phyloP scores from a whole-genome alignment of 1,140 invertebrate species.

The Asobara japonica region DNA sequence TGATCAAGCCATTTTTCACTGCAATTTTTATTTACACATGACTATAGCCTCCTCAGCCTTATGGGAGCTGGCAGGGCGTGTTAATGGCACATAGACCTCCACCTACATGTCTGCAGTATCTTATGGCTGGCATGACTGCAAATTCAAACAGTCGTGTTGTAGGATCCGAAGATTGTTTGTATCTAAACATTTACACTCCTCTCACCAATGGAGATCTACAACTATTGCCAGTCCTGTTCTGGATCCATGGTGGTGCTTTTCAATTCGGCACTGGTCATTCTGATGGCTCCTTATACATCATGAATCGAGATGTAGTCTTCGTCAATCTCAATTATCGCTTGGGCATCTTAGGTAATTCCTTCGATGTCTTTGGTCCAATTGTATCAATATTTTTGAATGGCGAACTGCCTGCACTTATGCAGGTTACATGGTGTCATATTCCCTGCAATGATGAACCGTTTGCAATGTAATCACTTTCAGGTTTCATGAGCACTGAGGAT shows the following conservation, averaged over 20 bases:
- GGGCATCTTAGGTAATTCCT: neutral
- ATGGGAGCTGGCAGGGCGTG: neutral
- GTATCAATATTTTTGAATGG: neutral
- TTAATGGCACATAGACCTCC: neutral
- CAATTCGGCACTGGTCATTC: conserved; percentile 69
- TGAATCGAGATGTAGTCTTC: conserved; percentile 79
- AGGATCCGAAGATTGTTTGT: conserved; percentile 81
- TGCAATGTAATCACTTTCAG: too few relatives aligned
- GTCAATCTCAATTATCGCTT: conserved; percentile 76
- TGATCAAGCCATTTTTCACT: too few relatives aligned
- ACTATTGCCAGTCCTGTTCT: conserved; percentile 76
- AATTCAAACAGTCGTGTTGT: neutral
- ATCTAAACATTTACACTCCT: conserved; percentile 86
- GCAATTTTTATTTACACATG: too few relatives aligned
- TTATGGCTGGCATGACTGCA: too few relatives aligned
- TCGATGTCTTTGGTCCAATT: neutral
- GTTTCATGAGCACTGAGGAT: conserved; percentile 74
- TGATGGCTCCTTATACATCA: conserved; percentile 75
- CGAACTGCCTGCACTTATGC: too few relatives aligned
- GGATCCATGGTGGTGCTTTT: conserved; percentile 81
- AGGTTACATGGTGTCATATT: too few relatives aligned
- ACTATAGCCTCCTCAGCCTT: neutral
- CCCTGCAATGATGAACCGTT: too few relatives aligned
- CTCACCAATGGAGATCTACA: neutral
- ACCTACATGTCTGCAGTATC: neutral